Evolutionary conservation across 92 coral and sea anemone genomes (phyloP).

Genomic region (Zoanthus sansibaricus): DNA sequence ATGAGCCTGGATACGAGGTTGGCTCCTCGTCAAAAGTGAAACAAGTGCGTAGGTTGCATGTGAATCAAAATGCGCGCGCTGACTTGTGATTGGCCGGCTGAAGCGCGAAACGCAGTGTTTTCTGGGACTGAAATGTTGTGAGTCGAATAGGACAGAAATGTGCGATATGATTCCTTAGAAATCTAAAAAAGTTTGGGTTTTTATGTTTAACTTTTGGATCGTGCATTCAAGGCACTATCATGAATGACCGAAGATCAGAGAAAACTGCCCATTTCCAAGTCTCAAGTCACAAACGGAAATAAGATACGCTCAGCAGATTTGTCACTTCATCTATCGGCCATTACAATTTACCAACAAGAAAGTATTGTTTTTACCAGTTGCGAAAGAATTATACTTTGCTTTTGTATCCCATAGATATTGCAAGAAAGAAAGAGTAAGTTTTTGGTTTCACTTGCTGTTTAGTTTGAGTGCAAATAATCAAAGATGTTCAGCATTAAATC

Average conservation of each 20-base stretch:
- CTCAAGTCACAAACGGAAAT: conserved; percentile 37
- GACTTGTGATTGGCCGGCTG: neutral
- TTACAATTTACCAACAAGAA: neutral
- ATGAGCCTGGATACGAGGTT: too few species aligned
- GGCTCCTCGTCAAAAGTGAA: too few species aligned
- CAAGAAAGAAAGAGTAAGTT: conserved; percentile 19
- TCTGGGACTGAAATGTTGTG: neutral
- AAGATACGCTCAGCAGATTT: conserved; percentile 33
- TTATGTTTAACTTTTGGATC: neutral
- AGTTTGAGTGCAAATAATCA: neutral
- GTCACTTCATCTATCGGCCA: conserved; percentile 21
- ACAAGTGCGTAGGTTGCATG: too few species aligned
- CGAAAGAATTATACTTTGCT: neutral
- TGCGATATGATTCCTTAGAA: neutral
- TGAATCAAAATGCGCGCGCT: neutral
- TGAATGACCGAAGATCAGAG: conserved; percentile 19
- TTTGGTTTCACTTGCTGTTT: neutral
- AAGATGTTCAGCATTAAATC: too few species aligned
- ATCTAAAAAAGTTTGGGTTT: neutral
- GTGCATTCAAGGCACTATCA: conserved; percentile 7
- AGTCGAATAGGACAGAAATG: neutral
- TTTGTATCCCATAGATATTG: neutral
- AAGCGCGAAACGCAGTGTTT: neutral
- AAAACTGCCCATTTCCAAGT: neutral
- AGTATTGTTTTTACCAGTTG: neutral